These are phyloP conservation scores for Alosa sapidissima DNA, from an alignment of 2,797 vertebrate species.

Conservation along the genomic window DNA sequence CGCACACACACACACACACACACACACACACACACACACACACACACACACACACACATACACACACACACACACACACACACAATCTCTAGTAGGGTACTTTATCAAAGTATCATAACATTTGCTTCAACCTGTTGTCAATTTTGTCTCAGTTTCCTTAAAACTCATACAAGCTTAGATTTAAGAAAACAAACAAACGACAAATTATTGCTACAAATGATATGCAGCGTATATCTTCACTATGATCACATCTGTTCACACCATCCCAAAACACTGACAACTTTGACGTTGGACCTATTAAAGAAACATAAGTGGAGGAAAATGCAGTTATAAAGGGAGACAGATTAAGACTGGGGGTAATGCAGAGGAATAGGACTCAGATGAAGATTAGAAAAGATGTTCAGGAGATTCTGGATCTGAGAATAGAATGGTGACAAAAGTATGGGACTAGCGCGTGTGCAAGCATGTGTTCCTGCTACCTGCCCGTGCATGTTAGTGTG, in stretches of 20 bases:
- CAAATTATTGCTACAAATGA: background rate
- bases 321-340: background rate
- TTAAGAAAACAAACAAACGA: background rate
- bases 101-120: no score
- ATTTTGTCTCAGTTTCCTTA: background rate
- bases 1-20: background rate
- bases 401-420: background rate
- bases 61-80: constrained; percentile 12
- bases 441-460: background rate
- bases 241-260: background rate
- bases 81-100: no score
- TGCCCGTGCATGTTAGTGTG: background rate
- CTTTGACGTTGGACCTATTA: background rate
- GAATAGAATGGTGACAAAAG: background rate
- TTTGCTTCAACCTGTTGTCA: background rate
- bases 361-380: background rate
- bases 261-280: background rate
- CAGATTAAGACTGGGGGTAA: background rate
- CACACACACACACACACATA: constrained; percentile 14
- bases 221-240: background rate
- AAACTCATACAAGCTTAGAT: no score
- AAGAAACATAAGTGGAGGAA: constrained; percentile 1
- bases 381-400: background rate
- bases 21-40: constrained; percentile 18
- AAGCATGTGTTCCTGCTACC: constrained; percentile 9